A percentile compares a stretch with the other conserved stretches of the same genome.
Conservation (phyloP, 2,797 vertebrate species). For the Masticophis lateralis region DNA sequence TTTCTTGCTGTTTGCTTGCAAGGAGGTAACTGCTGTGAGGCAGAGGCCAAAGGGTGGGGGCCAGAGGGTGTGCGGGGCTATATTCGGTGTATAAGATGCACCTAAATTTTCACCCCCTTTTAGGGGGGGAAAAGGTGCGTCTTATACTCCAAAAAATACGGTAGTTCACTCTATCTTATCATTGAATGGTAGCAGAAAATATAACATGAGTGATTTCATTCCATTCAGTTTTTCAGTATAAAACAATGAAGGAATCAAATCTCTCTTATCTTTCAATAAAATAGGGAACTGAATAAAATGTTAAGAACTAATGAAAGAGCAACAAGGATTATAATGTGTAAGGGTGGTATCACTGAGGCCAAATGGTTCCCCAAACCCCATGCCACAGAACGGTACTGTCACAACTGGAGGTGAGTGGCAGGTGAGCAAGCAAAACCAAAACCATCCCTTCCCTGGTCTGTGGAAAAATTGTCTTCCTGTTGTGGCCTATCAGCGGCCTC, state of each 20-base stretch:
- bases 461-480: neutral
- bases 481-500: too few relatives aligned
- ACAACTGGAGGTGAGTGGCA: neutral
- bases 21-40: too few relatives aligned
- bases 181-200: conserved; percentile 46
- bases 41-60: too few relatives aligned
- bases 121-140: too few relatives aligned
- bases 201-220: conserved; percentile 16
- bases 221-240: neutral
- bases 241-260: neutral
- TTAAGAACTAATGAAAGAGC: neutral
- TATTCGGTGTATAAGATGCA: too few relatives aligned
- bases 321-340: neutral
- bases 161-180: conserved; percentile 22
- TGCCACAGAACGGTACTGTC: neutral
- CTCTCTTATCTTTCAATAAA: neutral
- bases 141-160: too few relatives aligned
- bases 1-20: too few relatives aligned
- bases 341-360: neutral
- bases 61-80: too few relatives aligned
- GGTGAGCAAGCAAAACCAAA: neutral
- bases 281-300: neutral
- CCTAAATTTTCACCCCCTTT: too few relatives aligned
- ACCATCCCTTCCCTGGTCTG: neutral
- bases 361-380: neutral